Evolutionary conservation across 2,797 vertebrate species (phyloP), one percentile per base, ranked within the genome.

Genomic region (Sebastes melanostomus): DNA sequence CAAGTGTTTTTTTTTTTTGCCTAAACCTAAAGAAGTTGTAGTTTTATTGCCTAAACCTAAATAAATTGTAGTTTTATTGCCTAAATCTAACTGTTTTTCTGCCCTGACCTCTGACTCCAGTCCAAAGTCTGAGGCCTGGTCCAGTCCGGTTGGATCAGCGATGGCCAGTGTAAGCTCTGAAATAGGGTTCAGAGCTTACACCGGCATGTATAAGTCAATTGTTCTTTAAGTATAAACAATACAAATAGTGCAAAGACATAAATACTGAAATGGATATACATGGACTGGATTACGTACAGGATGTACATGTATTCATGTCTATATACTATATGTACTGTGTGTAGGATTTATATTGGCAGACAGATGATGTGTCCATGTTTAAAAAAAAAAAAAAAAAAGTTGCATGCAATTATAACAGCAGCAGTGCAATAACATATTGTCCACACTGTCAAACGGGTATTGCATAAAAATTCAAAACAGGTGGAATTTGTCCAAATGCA

Each of bases 121-220:
- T 42, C 38, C 38, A 42, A 14, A 42, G 38, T 42, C 38, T 38
- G 36, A 38, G 36, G 12, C 36, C 36, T 42, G n/a, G 32, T 27
- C 22, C 56, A 29, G 50, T 2, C 6, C 34, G 5, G n/a, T n/a
- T 22, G 27, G 24, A 13, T 93, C 95, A 99, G 86, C 97, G 97
- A 83, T 99, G 97, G 9, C 98, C 98, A 0, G 98, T 99, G 95
- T 99, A 99, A 38, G 36, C 36, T 38, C 16, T 52, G 16, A 52
- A 36, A 36, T 12, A 12, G 10, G 34, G 34, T 36, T 36, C 34
- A 36, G 34, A 34, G 4, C 10, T 12, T 36, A 36, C 34, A 36
- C 10, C 10, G 34, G 34, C 34, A 8, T 7, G 5, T 32, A n/a
- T 9, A n/a, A 54, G 8, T 22, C 9, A 8, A 54, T 54, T 54